Percentiles rank a stretch among this genome's conserved stretches.
These are phyloP conservation scores for Meles meles DNA, from an alignment of 2,113 vertebrate genomes.

Conservation along the genomic window DNA sequence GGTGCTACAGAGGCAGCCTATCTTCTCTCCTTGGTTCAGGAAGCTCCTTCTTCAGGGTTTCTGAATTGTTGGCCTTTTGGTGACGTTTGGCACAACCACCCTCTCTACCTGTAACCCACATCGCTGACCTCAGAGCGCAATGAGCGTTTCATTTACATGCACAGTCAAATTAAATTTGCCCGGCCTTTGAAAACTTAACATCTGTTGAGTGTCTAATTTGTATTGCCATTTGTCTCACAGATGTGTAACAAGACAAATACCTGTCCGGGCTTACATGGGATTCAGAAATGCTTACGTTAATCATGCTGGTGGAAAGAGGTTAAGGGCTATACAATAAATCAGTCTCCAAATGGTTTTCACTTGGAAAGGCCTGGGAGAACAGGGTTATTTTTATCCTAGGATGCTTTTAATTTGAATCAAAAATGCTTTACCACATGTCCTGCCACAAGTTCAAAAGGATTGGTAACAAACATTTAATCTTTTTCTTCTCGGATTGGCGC, in stretches of 20 bases:
- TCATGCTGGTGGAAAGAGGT: constrained; percentile 80
- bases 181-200: constrained; percentile 75
- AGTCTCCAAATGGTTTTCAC: constrained; percentile 83
- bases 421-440: constrained; percentile 89
- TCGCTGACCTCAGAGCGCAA: constrained; percentile 58
- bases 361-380: constrained; percentile 84
- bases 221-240: constrained; percentile 84
- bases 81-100: background rate
- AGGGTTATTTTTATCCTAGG: constrained; percentile 89
- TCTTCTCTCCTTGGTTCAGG: background rate
- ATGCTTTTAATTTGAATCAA: constrained; percentile 91
- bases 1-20: background rate
- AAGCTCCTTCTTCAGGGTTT: background rate
- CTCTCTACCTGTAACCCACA: constrained; percentile 53
- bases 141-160: constrained; percentile 75
- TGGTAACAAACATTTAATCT: constrained; percentile 90
- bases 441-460: constrained; percentile 88
- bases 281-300: constrained; percentile 84
- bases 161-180: constrained; percentile 79
- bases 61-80: constrained; percentile 30
- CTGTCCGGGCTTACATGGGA: constrained; percentile 82
- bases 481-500: constrained; percentile 86
- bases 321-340: constrained; percentile 85
- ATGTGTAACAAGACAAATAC: constrained; percentile 85
- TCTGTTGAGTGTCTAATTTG: constrained; percentile 80